Base-by-base conservation (phyloP, 2,888 invertebrate genomes). In the Xanthorhoe designata region DNA sequence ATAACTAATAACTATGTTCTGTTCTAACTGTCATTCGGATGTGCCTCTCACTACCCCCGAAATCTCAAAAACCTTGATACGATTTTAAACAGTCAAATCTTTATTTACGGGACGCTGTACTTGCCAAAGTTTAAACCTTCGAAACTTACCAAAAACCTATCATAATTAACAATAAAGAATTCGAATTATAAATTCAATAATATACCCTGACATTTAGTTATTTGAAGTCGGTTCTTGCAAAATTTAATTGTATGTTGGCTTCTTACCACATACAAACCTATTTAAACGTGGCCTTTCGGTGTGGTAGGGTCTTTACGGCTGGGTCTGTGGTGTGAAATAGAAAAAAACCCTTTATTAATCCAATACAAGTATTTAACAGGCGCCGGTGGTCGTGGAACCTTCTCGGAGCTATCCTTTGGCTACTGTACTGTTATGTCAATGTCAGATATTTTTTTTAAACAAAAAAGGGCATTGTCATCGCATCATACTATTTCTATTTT, bases 251-350 rank as follows among this genome's bases (percentile, higher is more conserved):
- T 92, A 92, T 92, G 92, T 89, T 91, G 92, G 92, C 81, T 68
- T 91, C 92, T 92, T 92, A 93, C 92, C 92, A 93, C 92, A 93
- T 93, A 93, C 92, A 92, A 92, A 93, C 92, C 92, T 92, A 92
- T 89, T 68, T 75, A 70, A 77, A 81, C 75, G 82, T 79, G 80
- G 85, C 83, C 81, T 79, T 80, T 78, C 74, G 79, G 80, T 81
- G 83, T 77, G 80, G 83, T 79, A 80, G 84, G 69, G 86, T 86
- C 87, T 83, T 85, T 79, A 86, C 87, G 89, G 91, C 92, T 80
- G 85, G 83, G 84, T 90, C 90, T 90, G 90, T 88, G 87, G 84
- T 85, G 81, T 81, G 79, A 85, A 86, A 90, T 84, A 88, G 85
- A 88, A 89, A 91, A 92, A 38, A 42, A 88, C 79, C 80, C 82